phyloP scores from a whole-genome alignment of 2,797 vertebrate species.

The Ataeniobius toweri region DNA sequence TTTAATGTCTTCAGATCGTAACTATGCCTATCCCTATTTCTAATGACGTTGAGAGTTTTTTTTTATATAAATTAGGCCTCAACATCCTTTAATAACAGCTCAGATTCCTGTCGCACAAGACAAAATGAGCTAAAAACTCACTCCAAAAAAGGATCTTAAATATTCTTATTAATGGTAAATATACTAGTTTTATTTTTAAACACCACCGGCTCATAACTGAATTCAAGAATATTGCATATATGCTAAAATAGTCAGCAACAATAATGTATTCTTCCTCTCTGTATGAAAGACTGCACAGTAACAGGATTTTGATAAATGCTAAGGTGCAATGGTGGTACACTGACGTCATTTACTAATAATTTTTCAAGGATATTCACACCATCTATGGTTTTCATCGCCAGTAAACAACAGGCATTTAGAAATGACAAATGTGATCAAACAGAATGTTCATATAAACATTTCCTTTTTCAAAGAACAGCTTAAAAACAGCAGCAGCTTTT shows the following conservation, averaged over 20 bases:
- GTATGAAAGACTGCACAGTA: slow-evolving; percentile 6
- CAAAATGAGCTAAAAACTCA: no score
- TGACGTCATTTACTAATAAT: slow-evolving; percentile 23
- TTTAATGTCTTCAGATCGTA: background rate
- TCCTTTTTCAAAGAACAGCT: slow-evolving; percentile 11
- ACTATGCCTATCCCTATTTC: no score
- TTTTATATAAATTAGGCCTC: background rate
- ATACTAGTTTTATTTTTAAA: background rate
- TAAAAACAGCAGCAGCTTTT: slow-evolving; percentile 19
- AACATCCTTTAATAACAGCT: background rate
- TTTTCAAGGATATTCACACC: slow-evolving; percentile 24
- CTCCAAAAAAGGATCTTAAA: background rate
- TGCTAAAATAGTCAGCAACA: background rate
- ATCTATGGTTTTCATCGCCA: slow-evolving; percentile 24
- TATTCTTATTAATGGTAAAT: background rate
- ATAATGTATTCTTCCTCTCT: slow-evolving; percentile 17
- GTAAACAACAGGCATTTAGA: slow-evolving; percentile 10
- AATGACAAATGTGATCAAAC: slow-evolving; percentile 25
- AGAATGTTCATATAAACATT: slow-evolving; percentile 7
- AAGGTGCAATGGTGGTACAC: slow-evolving; percentile 22
- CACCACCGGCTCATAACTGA: background rate
- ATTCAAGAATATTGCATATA: background rate
- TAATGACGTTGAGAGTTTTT: background rate
- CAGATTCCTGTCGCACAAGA: no score
- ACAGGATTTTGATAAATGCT: slow-evolving; percentile 41